Percentiles rank a stretch among this genome's conserved stretches.
These are phyloP conservation scores for Sylvilagus floridanus DNA, from an alignment of 2,797 vertebrate species.

Conservation along the genomic window DNA sequence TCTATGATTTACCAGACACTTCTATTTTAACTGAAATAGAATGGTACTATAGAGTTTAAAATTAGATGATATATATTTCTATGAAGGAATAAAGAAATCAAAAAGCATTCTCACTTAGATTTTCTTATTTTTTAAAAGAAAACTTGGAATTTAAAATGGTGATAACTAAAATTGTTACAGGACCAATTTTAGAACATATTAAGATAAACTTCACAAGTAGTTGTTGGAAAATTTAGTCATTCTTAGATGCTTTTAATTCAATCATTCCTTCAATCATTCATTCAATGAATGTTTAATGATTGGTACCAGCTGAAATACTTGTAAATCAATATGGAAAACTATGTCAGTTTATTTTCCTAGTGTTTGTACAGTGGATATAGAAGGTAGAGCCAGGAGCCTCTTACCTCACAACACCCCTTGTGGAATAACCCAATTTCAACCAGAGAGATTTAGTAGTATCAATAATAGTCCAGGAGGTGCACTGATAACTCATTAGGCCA, in stretches of 20 bases:
- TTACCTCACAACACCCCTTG: not conserved
- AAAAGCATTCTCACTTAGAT: not conserved
- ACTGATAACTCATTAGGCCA: not conserved
- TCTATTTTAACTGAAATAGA: not conserved
- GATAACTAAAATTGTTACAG: conserved; percentile 38
- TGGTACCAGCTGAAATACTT: not conserved
- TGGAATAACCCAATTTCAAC: not conserved
- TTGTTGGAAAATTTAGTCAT: not conserved
- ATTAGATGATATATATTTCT: conserved; percentile 1
- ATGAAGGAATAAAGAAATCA: conserved; percentile 23
- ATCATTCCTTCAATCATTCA: conserved; percentile 14
- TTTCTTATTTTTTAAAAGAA: conserved; percentile 35
- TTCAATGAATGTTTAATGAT: not conserved
- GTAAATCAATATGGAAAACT: not conserved
- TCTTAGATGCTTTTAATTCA: conserved; percentile 1
- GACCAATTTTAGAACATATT: not conserved
- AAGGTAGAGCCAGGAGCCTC: not conserved
- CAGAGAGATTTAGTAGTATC: not conserved
- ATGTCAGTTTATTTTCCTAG: not conserved
- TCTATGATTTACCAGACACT: not conserved
- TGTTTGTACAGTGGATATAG: not conserved
- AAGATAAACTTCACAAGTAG: not conserved
- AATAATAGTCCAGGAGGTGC: not conserved
- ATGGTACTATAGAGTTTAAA: not conserved
- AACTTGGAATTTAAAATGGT: conserved; percentile 52